Base-by-base conservation (phyloP, 1,140 invertebrate genomes). In the Brachionus paranguensis region DNA sequence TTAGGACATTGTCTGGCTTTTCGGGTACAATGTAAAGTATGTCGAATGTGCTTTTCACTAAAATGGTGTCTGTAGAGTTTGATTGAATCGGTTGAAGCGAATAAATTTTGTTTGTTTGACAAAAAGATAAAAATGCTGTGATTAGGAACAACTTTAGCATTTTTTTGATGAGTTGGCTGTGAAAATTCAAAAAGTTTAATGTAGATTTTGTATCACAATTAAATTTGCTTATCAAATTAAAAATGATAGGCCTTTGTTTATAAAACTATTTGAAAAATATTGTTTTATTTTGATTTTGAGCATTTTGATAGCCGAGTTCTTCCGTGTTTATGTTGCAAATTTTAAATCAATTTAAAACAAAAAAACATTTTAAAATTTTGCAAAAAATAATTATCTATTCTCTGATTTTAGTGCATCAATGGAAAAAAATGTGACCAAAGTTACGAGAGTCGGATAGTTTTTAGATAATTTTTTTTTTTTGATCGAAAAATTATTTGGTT, bases 11-110 rank as follows among this genome's bases (percentile, higher is more conserved):
- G 33, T 81, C 78, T 29, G 20, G 10, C 17, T 81, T 20, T 41
- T 60, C 64, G 5, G 78, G 78, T 45, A 81, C 20, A 14, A 81
- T 17, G 27, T 81, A 81, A 45, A 81, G 53, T 47, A 81, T 20
- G 37, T 81, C 78, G 47, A 76, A 76, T 27, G 72, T 76, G 72
- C 33, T 76, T 20, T 76, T 76, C 12, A 76, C 47, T n/a, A 76
- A 47, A 76, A 53, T 76, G 24, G 17, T 47, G n/a, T 27, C 27
- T 76, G 37, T 11, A 3, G 3, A 8, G 27, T 76, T 76, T 76
- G 43, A 33, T 4, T 43, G 33, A 17, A 43, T 12, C 3, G 68
- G n/a, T 41, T 72, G 68, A 20, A 43, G 17, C 33, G 11, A 8
- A 43, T 43, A 10, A 10, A 43, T 33, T 33, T 29, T 17, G 12